Conservation (phyloP, 2,888 invertebrate species). For the Dasypolia templi region DNA sequence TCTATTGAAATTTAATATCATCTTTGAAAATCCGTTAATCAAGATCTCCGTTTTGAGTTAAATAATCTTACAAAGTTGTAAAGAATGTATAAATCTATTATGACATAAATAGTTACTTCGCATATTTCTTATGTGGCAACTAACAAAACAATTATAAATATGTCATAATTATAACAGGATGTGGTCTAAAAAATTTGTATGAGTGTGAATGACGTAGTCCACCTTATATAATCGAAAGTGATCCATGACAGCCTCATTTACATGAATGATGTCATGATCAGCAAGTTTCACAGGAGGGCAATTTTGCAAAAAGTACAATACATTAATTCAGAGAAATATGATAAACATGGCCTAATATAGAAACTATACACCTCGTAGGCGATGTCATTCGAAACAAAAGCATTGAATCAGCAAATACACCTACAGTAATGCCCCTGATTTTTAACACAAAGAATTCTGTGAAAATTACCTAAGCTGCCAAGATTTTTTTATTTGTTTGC, state of each 20-base stretch:
- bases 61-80: background rate
- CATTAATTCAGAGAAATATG: slow-evolving; percentile 28
- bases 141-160: slow-evolving; percentile 26
- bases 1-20: background rate
- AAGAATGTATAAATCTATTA: background rate
- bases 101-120: background rate
- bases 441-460: slow-evolving; percentile 52
- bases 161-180: slow-evolving; percentile 37
- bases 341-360: slow-evolving; percentile 41
- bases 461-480: slow-evolving; percentile 58
- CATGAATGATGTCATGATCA: slow-evolving; percentile 75
- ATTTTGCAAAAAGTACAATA: slow-evolving; percentile 20
- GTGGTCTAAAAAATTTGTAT: slow-evolving; percentile 27
- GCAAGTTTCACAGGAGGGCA: slow-evolving; percentile 13
- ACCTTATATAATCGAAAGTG: slow-evolving; percentile 71
- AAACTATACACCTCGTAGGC: slow-evolving; percentile 23
- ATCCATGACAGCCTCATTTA: slow-evolving; percentile 70
- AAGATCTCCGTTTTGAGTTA: no score
- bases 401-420: slow-evolving; percentile 65
- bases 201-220: slow-evolving; percentile 42
- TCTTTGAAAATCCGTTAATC: background rate
- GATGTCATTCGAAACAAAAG: slow-evolving; percentile 51
- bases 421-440: slow-evolving; percentile 50
- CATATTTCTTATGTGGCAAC: slow-evolving; percentile 4
- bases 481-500: slow-evolving; percentile 45